Conservation (phyloP, 2,113 vertebrate species). For the Tympanuchus pallidicinctus region DNA sequence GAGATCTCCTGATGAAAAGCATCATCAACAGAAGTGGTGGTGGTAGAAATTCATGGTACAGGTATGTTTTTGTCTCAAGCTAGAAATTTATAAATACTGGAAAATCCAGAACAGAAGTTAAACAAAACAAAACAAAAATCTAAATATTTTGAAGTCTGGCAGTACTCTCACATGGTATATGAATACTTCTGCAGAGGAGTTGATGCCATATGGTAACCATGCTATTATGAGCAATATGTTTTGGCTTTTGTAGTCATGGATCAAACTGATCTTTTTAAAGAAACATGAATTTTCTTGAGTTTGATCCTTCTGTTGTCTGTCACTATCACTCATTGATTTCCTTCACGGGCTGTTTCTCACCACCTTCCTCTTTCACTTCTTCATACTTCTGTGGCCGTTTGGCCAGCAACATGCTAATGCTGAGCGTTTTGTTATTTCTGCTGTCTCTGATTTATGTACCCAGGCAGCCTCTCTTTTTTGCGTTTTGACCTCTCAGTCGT, state of each 20-base stretch:
- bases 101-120: background rate
- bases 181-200: background rate
- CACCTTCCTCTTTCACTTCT: background rate
- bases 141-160: background rate
- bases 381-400: background rate
- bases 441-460: background rate
- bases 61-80: background rate
- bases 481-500: background rate
- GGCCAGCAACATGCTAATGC: background rate
- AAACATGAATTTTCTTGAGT: background rate
- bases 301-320: background rate
- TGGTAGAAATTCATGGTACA: background rate
- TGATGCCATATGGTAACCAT: background rate
- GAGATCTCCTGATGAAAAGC: conserved; percentile 27
- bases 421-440: background rate
- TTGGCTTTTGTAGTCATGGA: background rate
- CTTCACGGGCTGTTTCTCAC: background rate
- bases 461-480: background rate
- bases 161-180: background rate
- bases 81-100: background rate
- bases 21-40: background rate
- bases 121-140: background rate
- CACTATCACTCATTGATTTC: background rate
- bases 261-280: background rate
- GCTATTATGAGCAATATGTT: background rate